Evolutionary conservation across 1,140 invertebrate genomes (phyloP), one percentile per base, ranked within the genome.

Genomic region (Eumeta japonica): DNA sequence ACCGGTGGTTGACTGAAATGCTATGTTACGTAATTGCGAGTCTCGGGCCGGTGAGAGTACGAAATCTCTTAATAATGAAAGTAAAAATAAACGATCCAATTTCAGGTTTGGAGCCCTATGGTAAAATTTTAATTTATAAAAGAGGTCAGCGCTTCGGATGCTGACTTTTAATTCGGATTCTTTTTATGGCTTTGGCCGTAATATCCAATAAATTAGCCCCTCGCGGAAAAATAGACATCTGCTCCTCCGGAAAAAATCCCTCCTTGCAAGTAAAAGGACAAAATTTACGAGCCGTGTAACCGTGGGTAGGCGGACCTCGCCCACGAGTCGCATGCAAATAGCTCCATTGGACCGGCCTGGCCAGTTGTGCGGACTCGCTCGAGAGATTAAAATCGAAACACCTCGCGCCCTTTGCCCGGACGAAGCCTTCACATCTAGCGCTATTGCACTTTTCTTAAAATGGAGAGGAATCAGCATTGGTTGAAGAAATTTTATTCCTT

Each of bases 211-310:
- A 66, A 67, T 66, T 67, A 63, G 58, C 48, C 53, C 52, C 57
- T 60, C 58, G 55, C 50, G 56, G 44, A 67, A 60, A 66, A 67
- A 62, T 63, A 52, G 61, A 61, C 62, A 73, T 67, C 60, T 67
- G 67, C 45, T 67, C 50, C 53, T 55, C 45, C 49, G 50, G 27
- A 58, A 66, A 71, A 71, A 70, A 59, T 46, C 55, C 57, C 54
- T 61, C 48, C 58, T 58, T 62, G 43, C 52, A 62, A 63, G 59
- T 63, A 66, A 66, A 67, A 68, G 58, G 62, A 68, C 62, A 55
- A 64, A 73, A 68, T 70, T 68, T 68, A 73, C 62, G 65, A 63
- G 46, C 56, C 54, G 53, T 59, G 56, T 70, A 61, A 55, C 52
- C 56, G 58, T 64, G 61, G 61, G 63, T 70, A 63, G 63, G 56